Evolutionary conservation across 64 coral and sea anemone genomes (phyloP).

Genomic region (Cladopsammia gracilis): DNA sequence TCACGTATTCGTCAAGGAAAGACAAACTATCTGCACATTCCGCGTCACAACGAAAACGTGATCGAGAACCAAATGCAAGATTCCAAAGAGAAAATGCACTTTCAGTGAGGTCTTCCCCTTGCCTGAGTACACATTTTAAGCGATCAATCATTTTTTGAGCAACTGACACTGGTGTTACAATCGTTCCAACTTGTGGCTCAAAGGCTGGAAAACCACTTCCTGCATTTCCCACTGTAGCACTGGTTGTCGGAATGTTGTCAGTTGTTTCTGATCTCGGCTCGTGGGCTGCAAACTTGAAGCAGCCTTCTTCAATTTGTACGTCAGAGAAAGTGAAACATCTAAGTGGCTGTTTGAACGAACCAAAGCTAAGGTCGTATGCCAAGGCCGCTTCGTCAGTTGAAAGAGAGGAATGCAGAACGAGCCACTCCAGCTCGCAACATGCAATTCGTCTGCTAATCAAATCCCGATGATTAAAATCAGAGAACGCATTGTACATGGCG

Average conservation of each 20-base stretch:
- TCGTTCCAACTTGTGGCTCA: neutral
- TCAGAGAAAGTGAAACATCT: neutral
- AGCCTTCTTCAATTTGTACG: neutral
- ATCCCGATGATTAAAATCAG: too few relatives aligned
- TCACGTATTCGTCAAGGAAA: neutral
- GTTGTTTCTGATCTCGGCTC: neutral
- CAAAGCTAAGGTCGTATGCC: neutral
- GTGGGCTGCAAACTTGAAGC: neutral
- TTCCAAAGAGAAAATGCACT: neutral
- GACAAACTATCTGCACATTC: neutral
- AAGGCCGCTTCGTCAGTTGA: neutral
- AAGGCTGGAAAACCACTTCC: neutral
- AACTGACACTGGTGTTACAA: neutral
- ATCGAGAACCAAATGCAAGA: neutral
- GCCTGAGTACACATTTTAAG: neutral
- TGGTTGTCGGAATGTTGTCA: neutral
- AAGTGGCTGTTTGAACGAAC: neutral
- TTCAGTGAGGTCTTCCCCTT: slow-evolving; percentile 1
- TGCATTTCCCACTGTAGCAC: neutral
- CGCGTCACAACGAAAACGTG: fast-evolving
- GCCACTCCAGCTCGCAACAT: neutral
- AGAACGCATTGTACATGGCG: too few relatives aligned
- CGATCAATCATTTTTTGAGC: neutral
- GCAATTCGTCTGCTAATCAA: neutral
- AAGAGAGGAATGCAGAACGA: neutral